Percentiles rank a stretch among this genome's conserved stretches.
Evolutionary conservation across 2,888 invertebrate species (phyloP).

Genomic region (Drosophila sordidula): DNA sequence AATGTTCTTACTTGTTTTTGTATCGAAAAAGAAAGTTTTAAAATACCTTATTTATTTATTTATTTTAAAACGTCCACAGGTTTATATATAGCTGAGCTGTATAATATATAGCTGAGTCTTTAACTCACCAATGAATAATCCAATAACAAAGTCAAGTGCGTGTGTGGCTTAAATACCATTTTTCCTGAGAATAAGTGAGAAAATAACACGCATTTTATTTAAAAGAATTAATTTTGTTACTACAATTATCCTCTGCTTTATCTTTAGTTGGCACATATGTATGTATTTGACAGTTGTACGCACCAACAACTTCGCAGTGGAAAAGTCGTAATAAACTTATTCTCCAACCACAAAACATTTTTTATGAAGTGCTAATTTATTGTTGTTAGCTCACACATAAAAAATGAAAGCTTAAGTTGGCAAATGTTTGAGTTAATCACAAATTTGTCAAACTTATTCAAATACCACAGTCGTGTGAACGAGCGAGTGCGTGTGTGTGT

Average conservation of each 20-base stretch:
- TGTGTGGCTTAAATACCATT: background rate
- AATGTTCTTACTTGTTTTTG: too few relatives aligned
- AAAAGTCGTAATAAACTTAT: conserved; percentile 40
- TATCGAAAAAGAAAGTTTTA: too few relatives aligned
- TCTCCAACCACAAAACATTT: conserved; percentile 22
- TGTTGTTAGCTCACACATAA: conserved; percentile 42
- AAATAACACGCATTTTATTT: background rate
- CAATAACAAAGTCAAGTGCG: background rate
- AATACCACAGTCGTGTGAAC: conserved; percentile 41
- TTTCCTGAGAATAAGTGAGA: background rate
- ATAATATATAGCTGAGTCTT: background rate
- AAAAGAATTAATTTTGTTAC: background rate
- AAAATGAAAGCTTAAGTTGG: conserved; percentile 57
- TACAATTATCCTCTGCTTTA: background rate
- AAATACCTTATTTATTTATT: too few relatives aligned
- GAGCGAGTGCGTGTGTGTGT: conserved; percentile 8
- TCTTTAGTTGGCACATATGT: conserved; percentile 18
- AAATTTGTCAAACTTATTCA: conserved; percentile 78
- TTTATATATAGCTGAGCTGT: background rate
- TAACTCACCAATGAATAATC: background rate
- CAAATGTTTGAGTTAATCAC: conserved; percentile 73
- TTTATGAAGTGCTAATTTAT: conserved; percentile 72
- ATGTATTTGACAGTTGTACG: conserved; percentile 3
- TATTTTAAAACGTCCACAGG: too few relatives aligned
- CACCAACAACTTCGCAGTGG: conserved; percentile 1